Evolutionary conservation across 2,797 vertebrate genomes (phyloP).

Genomic region (Percopsis omiscomaycus): DNA sequence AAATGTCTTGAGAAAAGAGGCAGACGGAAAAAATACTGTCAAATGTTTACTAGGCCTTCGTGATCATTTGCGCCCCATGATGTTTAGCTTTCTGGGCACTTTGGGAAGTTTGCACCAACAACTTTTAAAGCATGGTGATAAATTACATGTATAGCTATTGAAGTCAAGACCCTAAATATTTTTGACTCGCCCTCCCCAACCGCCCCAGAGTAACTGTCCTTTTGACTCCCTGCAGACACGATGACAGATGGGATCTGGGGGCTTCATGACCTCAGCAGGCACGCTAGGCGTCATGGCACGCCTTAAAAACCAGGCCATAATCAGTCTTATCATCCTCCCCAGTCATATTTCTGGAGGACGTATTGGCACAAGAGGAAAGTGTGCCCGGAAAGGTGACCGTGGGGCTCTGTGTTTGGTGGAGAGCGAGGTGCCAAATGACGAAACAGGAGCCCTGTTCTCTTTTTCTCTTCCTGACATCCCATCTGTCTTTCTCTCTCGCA

Average conservation of each 20-base stretch:
- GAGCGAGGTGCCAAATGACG: conserved; percentile 19
- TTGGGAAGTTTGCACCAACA: too few relatives aligned
- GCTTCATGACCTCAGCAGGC: conserved; percentile 52
- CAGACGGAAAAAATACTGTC: too few relatives aligned
- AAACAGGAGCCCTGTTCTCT: conserved; percentile 16
- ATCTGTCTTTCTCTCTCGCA: conserved; percentile 16
- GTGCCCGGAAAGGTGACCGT: conserved; percentile 48
- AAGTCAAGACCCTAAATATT: conserved; percentile 5
- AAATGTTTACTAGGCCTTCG: too few relatives aligned
- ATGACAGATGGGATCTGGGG: conserved; percentile 66
- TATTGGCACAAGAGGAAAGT: conserved; percentile 43
- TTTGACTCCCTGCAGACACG: conserved; percentile 58
- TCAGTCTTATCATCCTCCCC: conserved; percentile 45
- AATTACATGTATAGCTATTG: too few relatives aligned
- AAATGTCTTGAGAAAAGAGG: background rate
- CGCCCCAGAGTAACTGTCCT: conserved; percentile 27
- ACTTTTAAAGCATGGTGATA: too few relatives aligned
- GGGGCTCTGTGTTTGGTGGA: conserved; percentile 21
- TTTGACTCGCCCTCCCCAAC: conserved; percentile 1
- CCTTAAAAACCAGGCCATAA: conserved; percentile 49
- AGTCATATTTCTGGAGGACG: conserved; percentile 44
- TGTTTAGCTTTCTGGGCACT: too few relatives aligned
- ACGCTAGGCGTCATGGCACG: conserved; percentile 24
- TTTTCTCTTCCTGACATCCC: conserved; percentile 1
- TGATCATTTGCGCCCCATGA: too few relatives aligned